Evolutionary conservation across 2,888 invertebrate genomes (phyloP), one percentile per base, ranked within the genome.

Genomic region (Nycteola revayana): DNA sequence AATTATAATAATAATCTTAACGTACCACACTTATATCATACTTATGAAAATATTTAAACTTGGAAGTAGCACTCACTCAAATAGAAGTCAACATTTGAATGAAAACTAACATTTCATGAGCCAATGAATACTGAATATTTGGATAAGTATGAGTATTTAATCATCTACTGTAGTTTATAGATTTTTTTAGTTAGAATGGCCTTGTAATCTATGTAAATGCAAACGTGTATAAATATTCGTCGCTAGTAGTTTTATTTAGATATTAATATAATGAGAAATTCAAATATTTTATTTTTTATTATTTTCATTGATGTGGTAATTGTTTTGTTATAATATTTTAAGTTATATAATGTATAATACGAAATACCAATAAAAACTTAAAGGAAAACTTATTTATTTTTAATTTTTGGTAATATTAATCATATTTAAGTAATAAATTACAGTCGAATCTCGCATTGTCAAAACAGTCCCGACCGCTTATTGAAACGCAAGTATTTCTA

Each of bases 141-240:
- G 2, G 2, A 2, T 14, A 14, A 14, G 2, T 14, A 14, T 14
- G 14, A 5, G 35, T 42, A 54, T 54, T 47, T 41, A 43, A 49
- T 58, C 49, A 58, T 59, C 59, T 62, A 48, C 47, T 56, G 36
- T 66, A 55, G 49, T 44, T 36, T 25, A 34, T 55, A 53, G 41
- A 29, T 38, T 51, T 50, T 41, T 44, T 51, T 67, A 60, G 54
- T 63, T 63, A 53, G 54, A 56, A 67, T 67, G 67, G 71, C 75
- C 74, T 81, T 84, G 78, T 81, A 81, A 77, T 80, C 69, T 83
- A 80, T 85, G 81, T 85, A 86, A 83, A 85, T 79, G 78, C 71
- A 68, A 73, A 72, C 56, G 62, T 83, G 80, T 84, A 81, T 72
- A 79, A 80, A 76, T 50, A 59, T 73, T 64, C 59, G 57, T 73